Percentiles rank a stretch among this genome's conserved stretches.
Conservation (phyloP, 2,113 vertebrate species). For the Tenrec ecaudatus region DNA sequence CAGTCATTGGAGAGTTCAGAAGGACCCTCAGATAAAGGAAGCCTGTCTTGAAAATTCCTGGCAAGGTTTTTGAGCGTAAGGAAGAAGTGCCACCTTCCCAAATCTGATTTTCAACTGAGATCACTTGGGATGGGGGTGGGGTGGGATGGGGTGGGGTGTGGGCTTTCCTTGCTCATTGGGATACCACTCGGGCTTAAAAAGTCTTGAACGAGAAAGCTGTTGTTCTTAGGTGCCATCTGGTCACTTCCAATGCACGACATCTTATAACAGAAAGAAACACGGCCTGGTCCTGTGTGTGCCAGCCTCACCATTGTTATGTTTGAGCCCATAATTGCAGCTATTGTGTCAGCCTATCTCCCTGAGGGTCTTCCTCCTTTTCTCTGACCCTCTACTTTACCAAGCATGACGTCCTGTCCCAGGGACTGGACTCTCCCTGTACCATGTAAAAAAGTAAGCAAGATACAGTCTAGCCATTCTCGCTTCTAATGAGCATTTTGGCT, state of each 20-base stretch:
- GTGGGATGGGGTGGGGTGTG: not conserved
- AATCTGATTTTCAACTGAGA: conserved; percentile 56
- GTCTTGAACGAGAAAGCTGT: conserved; percentile 32
- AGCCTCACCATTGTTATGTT: too few species aligned
- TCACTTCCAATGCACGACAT: too few species aligned
- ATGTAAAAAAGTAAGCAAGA: not conserved
- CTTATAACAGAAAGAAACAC: too few species aligned
- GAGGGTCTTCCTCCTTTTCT: not conserved
- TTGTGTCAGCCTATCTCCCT: not conserved
- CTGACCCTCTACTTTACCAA: not conserved
- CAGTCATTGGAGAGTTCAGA: conserved; percentile 50
- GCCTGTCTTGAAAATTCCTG: conserved; percentile 52
- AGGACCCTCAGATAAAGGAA: conserved; percentile 59
- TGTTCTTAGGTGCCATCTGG: too few species aligned
- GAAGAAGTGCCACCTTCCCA: conserved; percentile 39
- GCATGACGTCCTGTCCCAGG: not conserved
- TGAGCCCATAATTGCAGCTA: too few species aligned
- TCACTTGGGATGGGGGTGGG: not conserved
- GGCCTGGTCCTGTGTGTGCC: too few species aligned
- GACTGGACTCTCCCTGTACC: not conserved
- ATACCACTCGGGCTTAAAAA: not conserved
- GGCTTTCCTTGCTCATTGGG: conserved; percentile 16
- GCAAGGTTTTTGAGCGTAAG: conserved; percentile 53
- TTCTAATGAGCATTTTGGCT: not conserved
- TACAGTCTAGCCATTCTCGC: not conserved